Evolutionary conservation across 2,888 invertebrate genomes (phyloP).

Genomic region (Bombylius major): DNA sequence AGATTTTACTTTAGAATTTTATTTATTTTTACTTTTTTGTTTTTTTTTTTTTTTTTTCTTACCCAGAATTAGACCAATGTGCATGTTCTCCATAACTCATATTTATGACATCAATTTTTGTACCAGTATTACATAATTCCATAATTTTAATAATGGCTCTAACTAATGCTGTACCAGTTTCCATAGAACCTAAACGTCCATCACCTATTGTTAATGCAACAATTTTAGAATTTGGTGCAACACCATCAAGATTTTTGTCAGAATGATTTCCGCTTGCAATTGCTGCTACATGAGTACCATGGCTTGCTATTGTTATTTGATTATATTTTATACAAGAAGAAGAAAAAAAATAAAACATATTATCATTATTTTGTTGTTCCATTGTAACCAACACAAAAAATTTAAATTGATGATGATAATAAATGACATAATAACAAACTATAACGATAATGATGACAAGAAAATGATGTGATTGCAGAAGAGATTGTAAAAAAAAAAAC

Average conservation of each 20-base stretch:
- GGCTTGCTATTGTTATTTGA: slow-evolving; percentile 52
- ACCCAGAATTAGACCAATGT: slow-evolving; percentile 85
- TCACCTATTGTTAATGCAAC: slow-evolving; percentile 91
- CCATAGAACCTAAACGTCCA: slow-evolving; percentile 84
- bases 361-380: too few relatives aligned
- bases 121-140: slow-evolving; percentile 47
- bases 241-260: slow-evolving; percentile 77
- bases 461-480: too few relatives aligned
- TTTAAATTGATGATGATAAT: too few relatives aligned
- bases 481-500: too few relatives aligned
- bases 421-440: too few relatives aligned
- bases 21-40: too few relatives aligned
- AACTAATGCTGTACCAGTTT: slow-evolving; percentile 87
- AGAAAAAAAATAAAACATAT: too few relatives aligned
- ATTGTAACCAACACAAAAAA: too few relatives aligned
- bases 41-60: slow-evolving; percentile 11
- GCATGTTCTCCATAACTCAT: slow-evolving; percentile 97
- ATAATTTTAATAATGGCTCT: slow-evolving; percentile 83
- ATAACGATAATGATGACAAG: too few relatives aligned
- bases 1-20: too few relatives aligned
- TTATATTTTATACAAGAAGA: too few relatives aligned
- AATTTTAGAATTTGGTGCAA: slow-evolving; percentile 93
- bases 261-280: slow-evolving; percentile 85
- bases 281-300: slow-evolving; percentile 95
- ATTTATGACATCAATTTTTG: slow-evolving; percentile 78